Evolutionary conservation across 1,140 invertebrate genomes (phyloP).

Genomic region (Pseudomyrmex sp.): DNA sequence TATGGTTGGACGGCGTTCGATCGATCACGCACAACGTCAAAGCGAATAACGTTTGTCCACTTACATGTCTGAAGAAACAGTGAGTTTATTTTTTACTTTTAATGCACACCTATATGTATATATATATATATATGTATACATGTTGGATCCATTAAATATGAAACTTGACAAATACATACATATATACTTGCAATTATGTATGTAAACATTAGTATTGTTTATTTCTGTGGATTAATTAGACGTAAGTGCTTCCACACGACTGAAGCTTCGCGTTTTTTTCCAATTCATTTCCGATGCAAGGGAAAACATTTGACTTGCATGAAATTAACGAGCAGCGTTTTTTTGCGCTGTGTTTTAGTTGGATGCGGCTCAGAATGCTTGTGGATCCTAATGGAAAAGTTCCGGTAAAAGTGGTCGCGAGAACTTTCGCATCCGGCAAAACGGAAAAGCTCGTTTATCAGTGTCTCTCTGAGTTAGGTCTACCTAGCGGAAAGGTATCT

Average conservation of each 20-base stretch:
- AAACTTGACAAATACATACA: constrained; percentile 51
- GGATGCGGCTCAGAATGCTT: constrained; percentile 98
- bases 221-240: constrained; percentile 53
- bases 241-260: constrained; percentile 2
- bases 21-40: constrained; percentile 99
- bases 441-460: constrained; percentile 99
- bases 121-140: too few species aligned
- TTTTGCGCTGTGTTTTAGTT: constrained; percentile 88
- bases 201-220: constrained; percentile 35
- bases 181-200: constrained; percentile 44
- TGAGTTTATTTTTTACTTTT: constrained; percentile 87
- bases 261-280: background rate
- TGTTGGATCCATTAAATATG: too few species aligned
- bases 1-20: constrained; percentile 97
- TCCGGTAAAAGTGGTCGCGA: constrained; percentile 97
- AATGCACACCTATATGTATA: constrained; percentile 56
- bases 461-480: constrained; percentile 95
- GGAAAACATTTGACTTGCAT: background rate
- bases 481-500: constrained; percentile 96
- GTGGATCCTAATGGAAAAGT: constrained; percentile 98
- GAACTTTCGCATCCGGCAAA: constrained; percentile 99
- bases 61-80: constrained; percentile 99
- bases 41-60: constrained; percentile 99
- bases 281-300: constrained; percentile 10
- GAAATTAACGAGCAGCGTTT: background rate